Evolutionary conservation across 2,113 vertebrate genomes (phyloP), one percentile per base, ranked within the genome.

Genomic region (Galeopterus variegatus): DNA sequence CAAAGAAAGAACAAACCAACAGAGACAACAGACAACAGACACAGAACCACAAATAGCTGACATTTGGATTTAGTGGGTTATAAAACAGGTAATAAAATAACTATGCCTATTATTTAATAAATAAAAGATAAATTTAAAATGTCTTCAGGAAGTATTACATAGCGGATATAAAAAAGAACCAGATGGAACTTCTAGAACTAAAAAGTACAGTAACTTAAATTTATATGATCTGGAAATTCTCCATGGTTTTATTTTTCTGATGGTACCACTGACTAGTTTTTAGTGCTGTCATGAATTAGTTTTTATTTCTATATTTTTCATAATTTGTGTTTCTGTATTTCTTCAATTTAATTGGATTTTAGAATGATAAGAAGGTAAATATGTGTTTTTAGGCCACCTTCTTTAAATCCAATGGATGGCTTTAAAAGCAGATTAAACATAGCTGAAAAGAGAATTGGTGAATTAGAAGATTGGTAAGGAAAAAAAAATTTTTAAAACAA

Each of bases 311-410:
- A 33, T n/a, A 28, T 67, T n/a, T 67, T 67, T 67, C n/a, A 21
- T 70, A 70, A 70, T 21, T 70, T 41, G 41, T 76, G 36, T 93
- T 33, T 90, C 88, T 93, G 9, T 67, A 36, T 60, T 76, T 77
- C 33, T 93, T 87, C 24, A 80, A 60, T 72, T 85, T 80, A 77
- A 48, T 77, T 67, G 54, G 45, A 76, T 26, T 77, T 95, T 87
- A 17, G 79, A 93, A 70, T 8, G 31, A 13, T 36, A 83, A 81
- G 56, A 36, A 87, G 54, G 8, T 80, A 91, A 92, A 80, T 81
- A 14, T 52, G 17, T 41, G 15, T 56, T 65, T 48, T 76, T 41
- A 95, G 31, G 3, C 2, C 23, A 69, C 31, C 28, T 79, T 48
- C 28, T 79, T 48, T 33, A 70, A 70, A 36, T 33, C 17, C 17